Percentiles rank a stretch among this genome's conserved stretches.
Evolutionary conservation across 2,113 vertebrate species (phyloP).

Genomic region (Passer domesticus): DNA sequence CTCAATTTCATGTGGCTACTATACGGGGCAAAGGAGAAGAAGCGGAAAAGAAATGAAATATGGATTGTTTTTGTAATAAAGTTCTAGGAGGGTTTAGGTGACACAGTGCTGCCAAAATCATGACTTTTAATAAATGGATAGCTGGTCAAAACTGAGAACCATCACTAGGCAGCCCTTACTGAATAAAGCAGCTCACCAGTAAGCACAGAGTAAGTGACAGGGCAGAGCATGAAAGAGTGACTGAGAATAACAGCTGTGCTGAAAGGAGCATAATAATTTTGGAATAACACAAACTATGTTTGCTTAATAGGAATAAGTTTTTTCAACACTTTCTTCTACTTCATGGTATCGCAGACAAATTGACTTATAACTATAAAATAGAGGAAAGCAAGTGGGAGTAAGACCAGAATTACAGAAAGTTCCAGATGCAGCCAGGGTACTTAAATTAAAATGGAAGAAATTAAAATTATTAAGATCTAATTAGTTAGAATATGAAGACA

Average conservation of each 20-base stretch:
- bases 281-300: background rate
- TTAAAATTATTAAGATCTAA: background rate
- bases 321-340: background rate
- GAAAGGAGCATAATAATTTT: background rate
- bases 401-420: background rate
- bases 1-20: background rate
- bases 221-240: background rate
- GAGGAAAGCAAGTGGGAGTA: background rate
- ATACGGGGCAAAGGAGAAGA: background rate
- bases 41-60: background rate
- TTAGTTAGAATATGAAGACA: background rate
- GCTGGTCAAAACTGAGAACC: slow-evolving; percentile 1
- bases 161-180: background rate
- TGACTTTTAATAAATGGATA: slow-evolving; percentile 29
- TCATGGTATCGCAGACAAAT: background rate
- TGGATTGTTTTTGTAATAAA: background rate
- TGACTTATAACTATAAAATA: background rate
- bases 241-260: background rate
- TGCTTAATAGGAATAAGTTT: background rate
- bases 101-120: background rate
- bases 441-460: background rate
- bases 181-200: background rate
- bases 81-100: background rate
- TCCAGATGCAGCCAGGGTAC: background rate
- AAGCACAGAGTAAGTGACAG: background rate